Conservation (phyloP, 1,140 invertebrate genomes). For the Dryas iulia region DNA sequence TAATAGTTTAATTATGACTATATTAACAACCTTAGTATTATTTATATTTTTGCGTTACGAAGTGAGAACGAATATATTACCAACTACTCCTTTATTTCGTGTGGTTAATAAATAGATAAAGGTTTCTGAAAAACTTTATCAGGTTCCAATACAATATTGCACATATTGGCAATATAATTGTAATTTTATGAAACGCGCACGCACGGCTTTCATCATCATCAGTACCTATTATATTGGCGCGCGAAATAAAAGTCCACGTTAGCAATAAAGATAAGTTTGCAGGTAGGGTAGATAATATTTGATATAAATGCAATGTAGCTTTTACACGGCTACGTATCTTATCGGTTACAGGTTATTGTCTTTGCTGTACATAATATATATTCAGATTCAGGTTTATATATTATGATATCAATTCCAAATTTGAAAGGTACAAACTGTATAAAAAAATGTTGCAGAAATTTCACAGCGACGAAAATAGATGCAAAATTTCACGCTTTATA, state of each 20-base stretch:
- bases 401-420: background rate
- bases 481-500: background rate
- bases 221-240: constrained; percentile 8
- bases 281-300: constrained; percentile 24
- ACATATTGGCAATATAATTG: constrained; percentile 18
- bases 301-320: constrained; percentile 18
- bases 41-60: background rate
- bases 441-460: background rate
- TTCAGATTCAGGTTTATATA: background rate
- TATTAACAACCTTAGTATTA: no score
- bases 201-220: constrained; percentile 17
- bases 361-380: background rate
- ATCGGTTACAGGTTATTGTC: background rate
- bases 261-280: constrained; percentile 27
- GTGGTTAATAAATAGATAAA: constrained; percentile 1
- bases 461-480: background rate
- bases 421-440: background rate
- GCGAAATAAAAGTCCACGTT: constrained; percentile 9
- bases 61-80: background rate
- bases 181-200: constrained; percentile 20
- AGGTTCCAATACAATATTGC: constrained; percentile 21
- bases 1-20: background rate
- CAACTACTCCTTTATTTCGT: background rate
- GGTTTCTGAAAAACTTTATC: constrained; percentile 14
- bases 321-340: constrained; percentile 2